These are phyloP conservation scores for Brachyalestes nurse DNA, from an alignment of 2,797 vertebrate genomes.

Conservation along the genomic window DNA sequence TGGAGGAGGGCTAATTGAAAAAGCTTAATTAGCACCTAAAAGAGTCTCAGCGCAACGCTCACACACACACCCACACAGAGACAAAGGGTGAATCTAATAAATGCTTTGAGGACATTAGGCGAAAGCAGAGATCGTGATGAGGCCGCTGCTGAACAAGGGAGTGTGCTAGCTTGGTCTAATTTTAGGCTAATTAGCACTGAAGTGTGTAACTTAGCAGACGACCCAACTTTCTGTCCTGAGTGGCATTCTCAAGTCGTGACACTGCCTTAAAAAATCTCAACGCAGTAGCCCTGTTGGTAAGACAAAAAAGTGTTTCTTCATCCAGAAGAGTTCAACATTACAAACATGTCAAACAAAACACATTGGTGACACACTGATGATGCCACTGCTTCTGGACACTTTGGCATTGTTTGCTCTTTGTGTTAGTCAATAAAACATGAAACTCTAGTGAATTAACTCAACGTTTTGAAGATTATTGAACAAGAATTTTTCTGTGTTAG, in stretches of 20 bases:
- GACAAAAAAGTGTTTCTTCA: background rate
- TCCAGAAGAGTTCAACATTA: too few relatives aligned
- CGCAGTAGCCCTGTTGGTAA: background rate
- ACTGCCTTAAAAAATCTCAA: background rate
- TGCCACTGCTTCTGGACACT: too few relatives aligned
- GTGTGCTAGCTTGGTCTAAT: background rate
- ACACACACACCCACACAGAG: background rate
- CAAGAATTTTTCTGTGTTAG: too few relatives aligned
- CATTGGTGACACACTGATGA: too few relatives aligned
- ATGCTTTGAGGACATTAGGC: background rate
- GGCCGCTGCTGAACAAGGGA: background rate
- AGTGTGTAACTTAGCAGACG: background rate
- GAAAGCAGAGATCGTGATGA: background rate
- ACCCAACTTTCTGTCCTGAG: background rate
- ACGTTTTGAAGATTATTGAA: too few relatives aligned
- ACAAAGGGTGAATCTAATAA: constrained; percentile 18
- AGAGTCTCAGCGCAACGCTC: constrained; percentile 15
- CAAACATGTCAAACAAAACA: too few relatives aligned
- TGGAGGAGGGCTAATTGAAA: constrained; percentile 43
- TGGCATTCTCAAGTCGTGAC: background rate
- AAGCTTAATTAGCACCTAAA: constrained; percentile 55
- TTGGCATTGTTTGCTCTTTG: too few relatives aligned
- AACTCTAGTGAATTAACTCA: too few relatives aligned
- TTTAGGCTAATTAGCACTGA: background rate
- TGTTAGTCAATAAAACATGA: too few relatives aligned